Evolutionary conservation across 2,797 vertebrate genomes (phyloP).

Genomic region (Uromys caudimaculatus): DNA sequence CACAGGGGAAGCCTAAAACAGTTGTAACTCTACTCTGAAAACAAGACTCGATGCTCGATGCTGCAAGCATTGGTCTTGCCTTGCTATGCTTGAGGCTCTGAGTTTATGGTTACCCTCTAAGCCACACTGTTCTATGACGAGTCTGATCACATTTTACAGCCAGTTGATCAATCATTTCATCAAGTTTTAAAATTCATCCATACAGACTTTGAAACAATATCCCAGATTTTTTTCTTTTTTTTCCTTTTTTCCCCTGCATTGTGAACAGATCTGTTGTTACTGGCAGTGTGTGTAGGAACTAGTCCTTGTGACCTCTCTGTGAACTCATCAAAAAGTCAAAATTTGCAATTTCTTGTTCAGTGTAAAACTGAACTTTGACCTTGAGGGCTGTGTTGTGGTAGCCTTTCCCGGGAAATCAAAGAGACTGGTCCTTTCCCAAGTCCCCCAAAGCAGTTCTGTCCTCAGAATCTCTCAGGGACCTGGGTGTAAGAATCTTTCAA

Average conservation of each 20-base stretch:
- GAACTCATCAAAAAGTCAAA: constrained; percentile 83
- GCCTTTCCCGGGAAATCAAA: constrained; percentile 81
- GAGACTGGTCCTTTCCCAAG: constrained; percentile 77
- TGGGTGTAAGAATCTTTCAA: constrained; percentile 44
- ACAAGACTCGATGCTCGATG: not conserved
- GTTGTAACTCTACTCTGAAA: constrained; percentile 37
- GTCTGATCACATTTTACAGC: constrained; percentile 64
- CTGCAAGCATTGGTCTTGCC: not conserved
- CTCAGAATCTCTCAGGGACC: constrained; percentile 54
- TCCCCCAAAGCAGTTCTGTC: constrained; percentile 68
- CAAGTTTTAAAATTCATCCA: constrained; percentile 68
- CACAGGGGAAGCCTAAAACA: not conserved
- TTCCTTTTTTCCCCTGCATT: not conserved
- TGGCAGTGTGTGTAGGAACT: constrained; percentile 77
- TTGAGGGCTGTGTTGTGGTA: constrained; percentile 80
- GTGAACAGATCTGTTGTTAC: constrained; percentile 79
- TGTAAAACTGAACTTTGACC: constrained; percentile 81
- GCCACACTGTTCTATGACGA: constrained; percentile 10
- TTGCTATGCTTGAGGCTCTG: not conserved
- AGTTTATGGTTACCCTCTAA: constrained; percentile 10
- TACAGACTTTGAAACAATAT: constrained; percentile 72
- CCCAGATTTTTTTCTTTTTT: not conserved
- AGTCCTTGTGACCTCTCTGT: constrained; percentile 78
- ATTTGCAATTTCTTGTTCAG: constrained; percentile 81
- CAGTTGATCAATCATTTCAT: constrained; percentile 77